Evolutionary conservation across 2,888 invertebrate species (phyloP), one percentile per base, ranked within the genome.

Genomic region (Brachyopa scutellaris): DNA sequence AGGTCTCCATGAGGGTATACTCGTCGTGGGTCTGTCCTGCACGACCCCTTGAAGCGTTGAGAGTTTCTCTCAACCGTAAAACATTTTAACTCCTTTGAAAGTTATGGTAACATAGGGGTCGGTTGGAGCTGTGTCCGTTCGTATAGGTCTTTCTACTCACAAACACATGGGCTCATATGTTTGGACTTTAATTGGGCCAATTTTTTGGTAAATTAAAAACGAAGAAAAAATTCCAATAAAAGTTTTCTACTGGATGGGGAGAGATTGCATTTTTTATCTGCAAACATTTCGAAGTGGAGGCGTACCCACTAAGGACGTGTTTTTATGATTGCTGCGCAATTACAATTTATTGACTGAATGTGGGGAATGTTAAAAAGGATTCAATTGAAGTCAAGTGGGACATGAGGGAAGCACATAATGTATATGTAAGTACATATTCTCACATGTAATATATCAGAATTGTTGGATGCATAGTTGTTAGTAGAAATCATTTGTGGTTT

Each of bases 121-220:
- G 59, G 31, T 31, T 51, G 61, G 62, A 31, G 51, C 38, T 59
- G 33, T 62, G 33, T 33, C 69, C 49, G 26, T 49, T 51, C 23
- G 23, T 33, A 5, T 26, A 31, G 9, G n/a, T 11, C 1, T 26
- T 21, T 38, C 11, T 17, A 38, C n/a, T 33, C 9, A 9, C 40
- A 55, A 11, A 33, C 53, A 31, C 36, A 47, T 38, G 21, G 21
- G 45, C 26, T 55, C 69, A 69, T 74, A 69, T 59, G 62, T 76
- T 82, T 59, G 15, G 55, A 31, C 61, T 77, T 82, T 82, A 82
- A 82, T 82, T 82, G 82, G 82, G 82, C 82, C 64, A 82, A 82
- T 82, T 82, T 82, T 70, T 82, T 82, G 82, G 77, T 82, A 82
- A 82, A 82, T 82, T 82, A 77, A 77, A 82, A 82, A 66, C 55